These are phyloP conservation scores for Crotalus tigris DNA, from an alignment of 2,113 vertebrate species.

Conservation along the genomic window DNA sequence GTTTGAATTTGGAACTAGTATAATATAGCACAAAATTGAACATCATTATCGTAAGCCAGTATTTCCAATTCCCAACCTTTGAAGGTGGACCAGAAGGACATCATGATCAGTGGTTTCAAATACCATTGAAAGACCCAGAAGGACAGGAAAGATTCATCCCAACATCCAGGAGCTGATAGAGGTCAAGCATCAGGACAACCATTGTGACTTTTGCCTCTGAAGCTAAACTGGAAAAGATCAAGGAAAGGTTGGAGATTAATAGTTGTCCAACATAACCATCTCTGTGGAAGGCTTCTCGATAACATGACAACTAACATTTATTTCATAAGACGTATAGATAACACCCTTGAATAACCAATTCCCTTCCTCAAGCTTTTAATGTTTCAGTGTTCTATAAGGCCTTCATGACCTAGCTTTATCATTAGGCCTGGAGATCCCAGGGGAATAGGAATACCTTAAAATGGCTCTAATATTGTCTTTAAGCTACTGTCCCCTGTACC, in stretches of 20 bases:
- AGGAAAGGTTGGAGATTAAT: not conserved
- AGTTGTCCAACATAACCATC: not conserved
- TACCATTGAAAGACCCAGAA: not conserved
- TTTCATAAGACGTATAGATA: not conserved
- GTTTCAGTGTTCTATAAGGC: not conserved
- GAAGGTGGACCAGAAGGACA: not conserved
- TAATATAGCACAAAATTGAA: not conserved
- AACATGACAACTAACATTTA: not conserved
- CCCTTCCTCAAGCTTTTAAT: not conserved
- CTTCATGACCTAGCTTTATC: not conserved
- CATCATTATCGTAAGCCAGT: not conserved
- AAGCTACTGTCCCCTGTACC: not conserved
- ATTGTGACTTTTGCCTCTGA: not conserved
- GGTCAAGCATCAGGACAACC: not conserved
- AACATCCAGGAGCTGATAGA: not conserved
- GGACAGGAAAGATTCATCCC: not conserved
- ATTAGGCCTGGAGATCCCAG: not conserved
- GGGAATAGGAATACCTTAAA: not conserved
- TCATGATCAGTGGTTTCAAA: not conserved
- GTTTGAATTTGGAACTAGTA: not conserved
- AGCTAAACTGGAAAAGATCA: not conserved
- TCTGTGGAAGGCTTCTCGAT: not conserved
- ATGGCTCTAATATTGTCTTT: not conserved
- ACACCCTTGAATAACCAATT: not conserved
- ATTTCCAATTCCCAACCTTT: not conserved